A percentile compares a stretch with the other conserved stretches of the same genome.
Evolutionary conservation across 2,888 invertebrate genomes (phyloP).

Genomic region (Limnephilus marmoratus): DNA sequence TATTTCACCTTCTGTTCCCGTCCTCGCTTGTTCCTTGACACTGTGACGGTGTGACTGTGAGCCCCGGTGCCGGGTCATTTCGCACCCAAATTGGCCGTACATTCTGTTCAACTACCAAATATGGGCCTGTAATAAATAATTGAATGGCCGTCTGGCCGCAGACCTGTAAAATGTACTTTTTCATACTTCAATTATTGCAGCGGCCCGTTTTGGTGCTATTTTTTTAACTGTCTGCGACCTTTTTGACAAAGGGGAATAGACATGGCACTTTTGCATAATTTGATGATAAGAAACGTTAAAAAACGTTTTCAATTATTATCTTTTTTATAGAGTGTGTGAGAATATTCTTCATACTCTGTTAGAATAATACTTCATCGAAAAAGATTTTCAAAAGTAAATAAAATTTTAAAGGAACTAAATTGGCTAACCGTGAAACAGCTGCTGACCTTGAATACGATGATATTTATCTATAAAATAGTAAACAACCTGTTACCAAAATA

Average conservation of each 20-base stretch:
- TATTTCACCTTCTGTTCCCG: neutral
- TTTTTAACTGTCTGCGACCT: neutral
- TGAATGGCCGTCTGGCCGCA: neutral
- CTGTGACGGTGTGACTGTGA: neutral
- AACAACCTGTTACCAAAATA: no score
- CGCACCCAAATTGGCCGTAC: conserved; percentile 21
- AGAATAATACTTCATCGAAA: no score
- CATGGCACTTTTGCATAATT: no score
- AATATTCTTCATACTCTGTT: no score
- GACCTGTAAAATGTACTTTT: conserved; percentile 10
- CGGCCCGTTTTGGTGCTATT: neutral
- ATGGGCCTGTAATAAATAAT: neutral
- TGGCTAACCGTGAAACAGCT: no score
- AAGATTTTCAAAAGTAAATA: no score
- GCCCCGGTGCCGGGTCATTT: neutral
- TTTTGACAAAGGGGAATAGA: neutral
- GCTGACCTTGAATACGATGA: no score
- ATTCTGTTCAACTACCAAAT: conserved; percentile 3
- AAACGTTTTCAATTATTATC: no score
- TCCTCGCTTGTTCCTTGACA: neutral
- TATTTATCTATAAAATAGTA: no score
- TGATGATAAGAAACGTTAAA: no score
- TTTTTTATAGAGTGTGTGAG: no score
- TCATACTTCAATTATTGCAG: conserved; percentile 1
- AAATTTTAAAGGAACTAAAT: no score